phyloP scores from a whole-genome alignment of 2,888 invertebrate genomes.

The Peribatodes rhomboidaria region DNA sequence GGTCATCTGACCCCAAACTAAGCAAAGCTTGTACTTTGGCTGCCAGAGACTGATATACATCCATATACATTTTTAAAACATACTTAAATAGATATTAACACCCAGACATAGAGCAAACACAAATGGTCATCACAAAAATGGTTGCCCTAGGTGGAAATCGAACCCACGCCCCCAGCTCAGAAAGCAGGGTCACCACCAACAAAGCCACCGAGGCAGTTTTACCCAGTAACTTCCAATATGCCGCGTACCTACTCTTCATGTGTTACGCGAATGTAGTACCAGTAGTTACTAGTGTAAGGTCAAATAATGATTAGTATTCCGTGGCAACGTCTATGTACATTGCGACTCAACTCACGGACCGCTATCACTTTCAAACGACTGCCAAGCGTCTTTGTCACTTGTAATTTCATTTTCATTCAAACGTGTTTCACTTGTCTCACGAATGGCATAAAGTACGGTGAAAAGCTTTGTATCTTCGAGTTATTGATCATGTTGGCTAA shows the following conservation, averaged over 20 bases:
- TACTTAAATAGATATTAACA: too few species aligned
- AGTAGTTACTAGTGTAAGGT: slow-evolving; percentile 61
- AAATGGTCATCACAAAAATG: too few species aligned
- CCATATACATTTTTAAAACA: too few species aligned
- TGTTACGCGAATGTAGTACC: too few species aligned
- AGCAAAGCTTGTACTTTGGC: too few species aligned
- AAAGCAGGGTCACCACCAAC: too few species aligned
- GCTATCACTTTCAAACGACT: slow-evolving; percentile 78
- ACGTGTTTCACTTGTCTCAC: slow-evolving; percentile 56
- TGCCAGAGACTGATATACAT: too few species aligned
- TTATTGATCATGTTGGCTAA: background rate
- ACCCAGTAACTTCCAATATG: background rate
- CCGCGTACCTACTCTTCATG: background rate
- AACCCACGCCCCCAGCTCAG: too few species aligned
- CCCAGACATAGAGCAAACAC: too few species aligned
- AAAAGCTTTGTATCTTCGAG: slow-evolving; percentile 19
- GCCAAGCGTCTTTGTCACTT: slow-evolving; percentile 62
- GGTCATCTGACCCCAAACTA: too few species aligned
- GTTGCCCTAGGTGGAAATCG: too few species aligned
- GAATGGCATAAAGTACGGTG: slow-evolving; percentile 27
- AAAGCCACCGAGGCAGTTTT: too few species aligned
- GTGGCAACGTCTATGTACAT: slow-evolving; percentile 58
- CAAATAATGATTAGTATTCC: slow-evolving; percentile 70
- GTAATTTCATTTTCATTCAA: slow-evolving; percentile 75
- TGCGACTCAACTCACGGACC: slow-evolving; percentile 69